A percentile compares a stretch with the other conserved stretches of the same genome.
These are phyloP conservation scores for Drosophila ogumai DNA, from an alignment of 1,140 invertebrate species.

Conservation along the genomic window DNA sequence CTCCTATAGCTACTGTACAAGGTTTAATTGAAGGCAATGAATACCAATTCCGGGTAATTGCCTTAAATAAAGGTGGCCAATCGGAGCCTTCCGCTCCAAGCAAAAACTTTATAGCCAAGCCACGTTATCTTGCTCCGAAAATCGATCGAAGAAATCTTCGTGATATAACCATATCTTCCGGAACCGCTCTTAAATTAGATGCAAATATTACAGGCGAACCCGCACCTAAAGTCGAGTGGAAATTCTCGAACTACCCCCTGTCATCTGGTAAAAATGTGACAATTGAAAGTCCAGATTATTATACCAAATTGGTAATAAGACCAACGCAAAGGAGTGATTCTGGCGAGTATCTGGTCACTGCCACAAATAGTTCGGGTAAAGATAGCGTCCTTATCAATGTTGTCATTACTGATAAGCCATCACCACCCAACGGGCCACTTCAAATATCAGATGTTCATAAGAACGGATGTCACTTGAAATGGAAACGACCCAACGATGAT, in stretches of 20 bases:
- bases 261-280: slow-evolving; percentile 86
- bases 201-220: slow-evolving; percentile 96
- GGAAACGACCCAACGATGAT: slow-evolving; percentile 96
- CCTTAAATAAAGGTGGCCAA: slow-evolving; percentile 97
- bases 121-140: slow-evolving; percentile 95
- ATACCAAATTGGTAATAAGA: slow-evolving; percentile 93
- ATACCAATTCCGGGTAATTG: slow-evolving; percentile 99
- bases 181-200: slow-evolving; percentile 96
- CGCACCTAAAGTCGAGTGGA: slow-evolving; percentile 95
- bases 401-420: slow-evolving; percentile 95
- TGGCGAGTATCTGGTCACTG: slow-evolving; percentile 95
- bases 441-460: slow-evolving; percentile 95
- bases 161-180: slow-evolving; percentile 95
- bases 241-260: slow-evolving; percentile 88
- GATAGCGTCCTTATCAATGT: slow-evolving; percentile 96
- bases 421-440: slow-evolving; percentile 94
- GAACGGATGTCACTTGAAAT: slow-evolving; percentile 96
- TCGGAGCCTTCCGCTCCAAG: slow-evolving; percentile 95
- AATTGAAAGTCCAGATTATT: slow-evolving; percentile 94
- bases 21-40: slow-evolving; percentile 98
- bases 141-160: slow-evolving; percentile 96
- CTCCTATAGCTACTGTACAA: slow-evolving; percentile 90
- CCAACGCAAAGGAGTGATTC: slow-evolving; percentile 92
- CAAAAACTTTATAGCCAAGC: slow-evolving; percentile 96
- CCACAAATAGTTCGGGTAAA: slow-evolving; percentile 93